Evolutionary conservation across 2,113 vertebrate genomes (phyloP).

Genomic region (Crotalus viridis): DNA sequence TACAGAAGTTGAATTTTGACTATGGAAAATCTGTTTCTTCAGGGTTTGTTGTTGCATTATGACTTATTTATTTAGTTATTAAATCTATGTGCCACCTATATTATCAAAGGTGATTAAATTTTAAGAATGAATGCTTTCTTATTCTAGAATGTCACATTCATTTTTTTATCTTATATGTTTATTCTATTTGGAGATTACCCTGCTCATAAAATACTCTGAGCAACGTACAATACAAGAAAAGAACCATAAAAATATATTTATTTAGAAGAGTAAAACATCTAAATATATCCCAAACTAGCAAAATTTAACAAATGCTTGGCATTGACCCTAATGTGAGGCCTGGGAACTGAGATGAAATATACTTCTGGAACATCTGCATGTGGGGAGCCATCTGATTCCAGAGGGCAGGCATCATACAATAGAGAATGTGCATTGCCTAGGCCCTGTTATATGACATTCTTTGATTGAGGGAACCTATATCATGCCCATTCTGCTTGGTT

Average conservation of each 20-base stretch:
- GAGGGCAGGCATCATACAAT: neutral
- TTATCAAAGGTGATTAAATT: neutral
- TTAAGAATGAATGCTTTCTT: neutral
- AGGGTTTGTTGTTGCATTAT: neutral
- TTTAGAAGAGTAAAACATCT: neutral
- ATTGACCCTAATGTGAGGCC: neutral
- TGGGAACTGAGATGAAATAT: neutral
- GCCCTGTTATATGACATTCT: neutral
- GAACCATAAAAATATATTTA: neutral
- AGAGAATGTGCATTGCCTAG: neutral
- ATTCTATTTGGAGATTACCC: neutral
- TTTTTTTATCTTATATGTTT: neutral
- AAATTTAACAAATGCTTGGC: neutral
- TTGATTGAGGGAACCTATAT: neutral
- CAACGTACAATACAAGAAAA: neutral
- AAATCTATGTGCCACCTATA: neutral
- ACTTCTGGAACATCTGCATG: neutral
- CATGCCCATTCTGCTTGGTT: neutral
- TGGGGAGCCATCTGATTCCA: neutral
- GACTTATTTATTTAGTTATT: neutral
- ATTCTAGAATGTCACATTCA: neutral
- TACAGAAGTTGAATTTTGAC: neutral
- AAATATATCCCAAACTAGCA: neutral
- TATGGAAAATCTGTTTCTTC: neutral
- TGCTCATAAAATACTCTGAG: neutral